Conservation (phyloP, 2,888 invertebrate species). For the Melolontha melolontha region DNA sequence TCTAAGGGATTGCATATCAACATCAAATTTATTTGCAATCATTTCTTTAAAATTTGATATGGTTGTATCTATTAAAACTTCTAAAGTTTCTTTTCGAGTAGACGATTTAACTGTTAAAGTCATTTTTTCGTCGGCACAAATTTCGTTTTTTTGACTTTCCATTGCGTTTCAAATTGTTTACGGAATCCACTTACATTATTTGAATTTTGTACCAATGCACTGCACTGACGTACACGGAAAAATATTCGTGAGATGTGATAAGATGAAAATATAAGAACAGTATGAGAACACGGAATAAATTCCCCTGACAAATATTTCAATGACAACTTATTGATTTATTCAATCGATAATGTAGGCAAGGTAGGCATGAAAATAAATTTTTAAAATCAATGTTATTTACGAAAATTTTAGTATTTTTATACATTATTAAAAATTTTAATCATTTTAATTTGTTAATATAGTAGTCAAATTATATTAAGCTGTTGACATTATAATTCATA, state of each 20-base stretch:
- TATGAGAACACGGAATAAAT: not conserved
- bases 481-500: not conserved
- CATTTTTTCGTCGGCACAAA: slow-evolving; percentile 69
- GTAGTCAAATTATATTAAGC: not conserved
- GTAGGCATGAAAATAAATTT: no score
- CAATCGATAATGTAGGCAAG: no score
- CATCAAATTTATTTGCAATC: slow-evolving; percentile 85
- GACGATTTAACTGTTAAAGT: slow-evolving; percentile 94
- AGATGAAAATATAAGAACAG: no score
- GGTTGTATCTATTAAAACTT: slow-evolving; percentile 85
- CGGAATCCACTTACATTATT: not conserved
- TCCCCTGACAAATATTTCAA: not conserved
- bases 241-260: not conserved
- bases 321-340: no score
- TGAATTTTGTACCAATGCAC: slow-evolving; percentile 13
- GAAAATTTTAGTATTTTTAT: no score
- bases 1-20: slow-evolving; percentile 90
- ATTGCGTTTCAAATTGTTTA: slow-evolving; percentile 4
- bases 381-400: no score
- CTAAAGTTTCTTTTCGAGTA: slow-evolving; percentile 90
- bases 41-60: slow-evolving; percentile 89
- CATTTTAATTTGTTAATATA: not conserved
- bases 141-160: not conserved
- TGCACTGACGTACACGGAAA: slow-evolving; percentile 3
- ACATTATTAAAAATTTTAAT: no score